Percentiles rank a stretch among this genome's conserved stretches.
Evolutionary conservation across 1,140 invertebrate genomes (phyloP).

Genomic region (Drosophila chauvacae): DNA sequence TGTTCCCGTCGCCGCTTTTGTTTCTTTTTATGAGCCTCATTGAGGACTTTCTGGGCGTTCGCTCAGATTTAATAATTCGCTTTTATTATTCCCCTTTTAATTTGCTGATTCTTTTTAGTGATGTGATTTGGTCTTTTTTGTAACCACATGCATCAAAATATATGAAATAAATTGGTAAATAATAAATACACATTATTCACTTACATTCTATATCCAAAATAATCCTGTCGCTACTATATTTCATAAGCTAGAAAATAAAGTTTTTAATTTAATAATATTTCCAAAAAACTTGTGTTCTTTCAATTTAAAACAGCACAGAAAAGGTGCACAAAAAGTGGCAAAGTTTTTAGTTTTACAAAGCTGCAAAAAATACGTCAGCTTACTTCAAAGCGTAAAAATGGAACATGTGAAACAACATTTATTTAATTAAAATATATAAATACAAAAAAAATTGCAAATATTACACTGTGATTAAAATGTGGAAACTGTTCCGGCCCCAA

Average conservation of each 20-base stretch:
- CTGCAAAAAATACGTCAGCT: not conserved
- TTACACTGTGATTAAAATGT: not conserved
- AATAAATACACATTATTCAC: not conserved
- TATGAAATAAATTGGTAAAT: not conserved
- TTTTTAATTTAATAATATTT: not conserved
- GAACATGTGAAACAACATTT: no score
- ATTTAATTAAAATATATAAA: not conserved
- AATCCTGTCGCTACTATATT: not conserved
- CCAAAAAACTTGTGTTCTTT: not conserved
- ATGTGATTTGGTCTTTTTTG: constrained; percentile 9
- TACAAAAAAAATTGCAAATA: not conserved
- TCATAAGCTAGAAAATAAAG: not conserved
- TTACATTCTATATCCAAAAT: not conserved
- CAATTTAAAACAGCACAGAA: not conserved
- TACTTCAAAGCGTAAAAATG: no score
- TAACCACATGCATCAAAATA: not conserved
- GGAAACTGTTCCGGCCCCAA: not conserved
- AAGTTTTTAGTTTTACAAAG: not conserved
- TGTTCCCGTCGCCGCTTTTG: constrained; percentile 4
- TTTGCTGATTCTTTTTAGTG: constrained; percentile 4
- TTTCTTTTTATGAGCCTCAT: constrained; percentile 61
- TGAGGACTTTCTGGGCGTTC: constrained; percentile 42
- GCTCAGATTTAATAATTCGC: constrained; percentile 31
- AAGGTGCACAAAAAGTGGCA: not conserved
- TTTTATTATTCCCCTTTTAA: constrained; percentile 30